Evolutionary conservation across 2,888 invertebrate genomes (phyloP).

Genomic region (Cylindroiulus punctatus): DNA sequence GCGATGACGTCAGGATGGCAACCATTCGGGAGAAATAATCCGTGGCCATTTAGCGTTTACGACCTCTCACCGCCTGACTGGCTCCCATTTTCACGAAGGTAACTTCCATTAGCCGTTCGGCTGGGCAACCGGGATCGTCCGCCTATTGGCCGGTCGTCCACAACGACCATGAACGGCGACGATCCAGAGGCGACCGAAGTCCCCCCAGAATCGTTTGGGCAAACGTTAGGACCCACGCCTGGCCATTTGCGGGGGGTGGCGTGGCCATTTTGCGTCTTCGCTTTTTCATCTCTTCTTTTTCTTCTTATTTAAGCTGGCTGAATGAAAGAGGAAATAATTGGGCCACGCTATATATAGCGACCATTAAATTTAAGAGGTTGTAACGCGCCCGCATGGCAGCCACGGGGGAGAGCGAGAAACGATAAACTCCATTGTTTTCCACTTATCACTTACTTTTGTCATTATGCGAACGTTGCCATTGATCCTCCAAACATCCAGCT

Average conservation of each 20-base stretch:
- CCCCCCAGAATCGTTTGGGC: slow-evolving; percentile 48
- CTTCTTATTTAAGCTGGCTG: slow-evolving; percentile 25
- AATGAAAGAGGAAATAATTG: slow-evolving; percentile 38
- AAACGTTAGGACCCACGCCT: not conserved
- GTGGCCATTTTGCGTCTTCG: not conserved
- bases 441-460: slow-evolving; percentile 38
- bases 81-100: slow-evolving; percentile 39
- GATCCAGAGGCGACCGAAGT: not conserved
- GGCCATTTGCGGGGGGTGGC: not conserved
- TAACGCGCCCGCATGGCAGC: slow-evolving; percentile 16
- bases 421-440: slow-evolving; percentile 42
- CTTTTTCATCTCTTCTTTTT: not conserved
- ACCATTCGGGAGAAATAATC: slow-evolving; percentile 45
- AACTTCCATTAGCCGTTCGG: slow-evolving; percentile 37
- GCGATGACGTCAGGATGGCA: slow-evolving; percentile 30
- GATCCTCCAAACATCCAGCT: not conserved
- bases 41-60: slow-evolving; percentile 49
- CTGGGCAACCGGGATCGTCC: slow-evolving; percentile 21
- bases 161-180: slow-evolving; percentile 19
- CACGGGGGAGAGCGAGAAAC: slow-evolving; percentile 33
- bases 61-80: slow-evolving; percentile 48
- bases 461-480: slow-evolving; percentile 22
- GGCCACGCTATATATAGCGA: slow-evolving; percentile 31
- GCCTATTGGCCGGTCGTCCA: not conserved
- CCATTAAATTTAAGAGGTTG: slow-evolving; percentile 38